Conservation (phyloP, 2,113 vertebrate genomes). For the Gallinago paraguaiae region DNA sequence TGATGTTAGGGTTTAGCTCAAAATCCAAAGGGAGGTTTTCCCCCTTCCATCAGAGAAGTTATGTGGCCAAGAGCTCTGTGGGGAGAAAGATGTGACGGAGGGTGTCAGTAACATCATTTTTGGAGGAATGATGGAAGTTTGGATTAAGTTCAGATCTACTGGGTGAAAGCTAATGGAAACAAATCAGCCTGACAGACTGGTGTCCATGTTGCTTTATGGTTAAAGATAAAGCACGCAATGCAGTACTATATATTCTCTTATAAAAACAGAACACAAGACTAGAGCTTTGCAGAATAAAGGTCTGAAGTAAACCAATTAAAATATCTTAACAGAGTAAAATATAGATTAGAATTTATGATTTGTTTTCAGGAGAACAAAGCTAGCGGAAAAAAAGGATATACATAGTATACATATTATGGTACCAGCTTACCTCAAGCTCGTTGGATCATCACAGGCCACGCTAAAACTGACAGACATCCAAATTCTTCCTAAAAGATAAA, state of each 20-base stretch:
- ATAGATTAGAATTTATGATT: neutral
- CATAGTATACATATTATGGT: neutral
- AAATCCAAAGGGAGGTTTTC: neutral
- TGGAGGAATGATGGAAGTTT: neutral
- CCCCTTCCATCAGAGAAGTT: neutral
- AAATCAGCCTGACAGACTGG: neutral
- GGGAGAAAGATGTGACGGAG: neutral
- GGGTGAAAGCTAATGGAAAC: conserved; percentile 3
- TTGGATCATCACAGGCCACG: neutral
- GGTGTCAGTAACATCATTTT: neutral
- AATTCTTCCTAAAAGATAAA: neutral
- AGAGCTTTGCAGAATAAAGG: neutral
- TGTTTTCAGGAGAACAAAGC: neutral
- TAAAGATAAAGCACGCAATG: neutral
- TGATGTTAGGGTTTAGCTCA: neutral
- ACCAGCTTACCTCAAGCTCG: neutral
- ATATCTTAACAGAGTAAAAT: neutral
- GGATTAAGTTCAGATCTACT: conserved; percentile 1
- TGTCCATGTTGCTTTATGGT: neutral
- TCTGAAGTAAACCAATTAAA: neutral
- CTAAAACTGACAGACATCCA: neutral
- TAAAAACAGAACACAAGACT: neutral
- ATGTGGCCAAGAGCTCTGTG: neutral
- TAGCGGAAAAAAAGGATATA: neutral
- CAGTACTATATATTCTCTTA: neutral